Base-by-base conservation (phyloP, 2,113 vertebrate species). In the Melanerpes aurifrons region DNA sequence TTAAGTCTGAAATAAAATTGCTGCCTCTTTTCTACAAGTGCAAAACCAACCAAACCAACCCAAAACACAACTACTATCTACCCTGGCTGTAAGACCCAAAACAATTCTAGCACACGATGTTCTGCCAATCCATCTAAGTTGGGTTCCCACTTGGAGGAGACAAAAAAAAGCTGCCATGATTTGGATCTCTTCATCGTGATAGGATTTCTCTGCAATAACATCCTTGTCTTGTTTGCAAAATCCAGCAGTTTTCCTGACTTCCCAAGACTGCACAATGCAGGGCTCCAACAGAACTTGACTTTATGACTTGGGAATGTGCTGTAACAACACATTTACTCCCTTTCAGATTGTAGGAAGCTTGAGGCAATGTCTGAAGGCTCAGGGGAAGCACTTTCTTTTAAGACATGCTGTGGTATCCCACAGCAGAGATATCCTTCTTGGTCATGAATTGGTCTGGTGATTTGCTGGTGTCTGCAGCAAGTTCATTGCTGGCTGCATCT, bases 401-500 rank as follows among this genome's bases (percentile, higher is more conserved):
- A 13, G 14, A 63, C 26, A 35, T 0, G 0, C 9, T 22, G 14
- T 45, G 54, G 37, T 4, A 58, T n/a, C 26, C 35, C 86, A 31
- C 29, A 82, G 22, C 29, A 9, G 37, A 78, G 72, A 53, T 64
- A 43, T 59, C 32, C 40, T 63, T 75, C 66, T 20, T 32, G 67
- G 40, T n/a, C 6, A 6, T 29, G 48, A 69, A 72, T 75, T 28
- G 77, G 37, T 9, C 50, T 18, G 19, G 28, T 21, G 74, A 93
- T 72, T 92, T 93, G 79, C 31, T 62, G 26, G 17, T 85, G 89
- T 58, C 77, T 37, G 32, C 1, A 87, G 32, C 54, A 87, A 91
- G 45, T 50, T 84, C 32, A 76, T 28, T 90, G 68, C 74, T 62
- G 54, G 40, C 62, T 78, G 58, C 13, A 77, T 9, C 89, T 68